Conservation (phyloP, 2,888 invertebrate species). For the Amblyjoppa fuscipennis region DNA sequence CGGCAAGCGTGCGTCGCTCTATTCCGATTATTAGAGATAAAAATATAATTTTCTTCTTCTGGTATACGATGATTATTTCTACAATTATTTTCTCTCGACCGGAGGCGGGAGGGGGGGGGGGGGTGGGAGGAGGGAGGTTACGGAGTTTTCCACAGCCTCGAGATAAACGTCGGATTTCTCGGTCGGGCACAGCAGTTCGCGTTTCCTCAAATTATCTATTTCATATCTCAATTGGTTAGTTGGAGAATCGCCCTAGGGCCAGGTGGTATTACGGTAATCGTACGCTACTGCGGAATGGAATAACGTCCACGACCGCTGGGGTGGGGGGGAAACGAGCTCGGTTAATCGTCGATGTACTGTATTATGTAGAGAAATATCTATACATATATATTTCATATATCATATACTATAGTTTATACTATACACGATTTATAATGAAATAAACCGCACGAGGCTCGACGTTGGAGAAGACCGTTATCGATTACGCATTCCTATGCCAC, state of each 20-base stretch:
- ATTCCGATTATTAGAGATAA: background rate
- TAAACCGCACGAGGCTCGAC: constrained; percentile 58
- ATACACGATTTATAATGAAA: constrained; percentile 37
- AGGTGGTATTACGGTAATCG: constrained; percentile 10
- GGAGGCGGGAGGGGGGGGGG: too few relatives aligned
- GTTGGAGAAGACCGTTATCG: constrained; percentile 77
- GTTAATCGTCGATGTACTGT: constrained; percentile 11
- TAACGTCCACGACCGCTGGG: background rate
- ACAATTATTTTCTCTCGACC: background rate
- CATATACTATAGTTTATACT: background rate
- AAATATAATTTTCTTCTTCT: constrained; percentile 3
- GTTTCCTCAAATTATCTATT: constrained; percentile 20
- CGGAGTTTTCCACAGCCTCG: background rate
- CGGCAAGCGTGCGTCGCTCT: background rate
- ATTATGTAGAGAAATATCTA: background rate
- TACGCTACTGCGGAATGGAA: constrained; percentile 14
- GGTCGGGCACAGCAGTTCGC: background rate
- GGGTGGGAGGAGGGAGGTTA: too few relatives aligned
- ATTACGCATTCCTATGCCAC: constrained; percentile 78
- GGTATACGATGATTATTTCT: constrained; percentile 19
- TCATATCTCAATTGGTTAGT: constrained; percentile 31
- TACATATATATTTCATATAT: constrained; percentile 9
- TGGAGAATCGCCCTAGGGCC: constrained; percentile 18
- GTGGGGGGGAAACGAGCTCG: constrained; percentile 13
- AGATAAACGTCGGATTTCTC: background rate